Evolutionary conservation across 2,113 vertebrate species (phyloP).

Genomic region (Microtus richardsoni): DNA sequence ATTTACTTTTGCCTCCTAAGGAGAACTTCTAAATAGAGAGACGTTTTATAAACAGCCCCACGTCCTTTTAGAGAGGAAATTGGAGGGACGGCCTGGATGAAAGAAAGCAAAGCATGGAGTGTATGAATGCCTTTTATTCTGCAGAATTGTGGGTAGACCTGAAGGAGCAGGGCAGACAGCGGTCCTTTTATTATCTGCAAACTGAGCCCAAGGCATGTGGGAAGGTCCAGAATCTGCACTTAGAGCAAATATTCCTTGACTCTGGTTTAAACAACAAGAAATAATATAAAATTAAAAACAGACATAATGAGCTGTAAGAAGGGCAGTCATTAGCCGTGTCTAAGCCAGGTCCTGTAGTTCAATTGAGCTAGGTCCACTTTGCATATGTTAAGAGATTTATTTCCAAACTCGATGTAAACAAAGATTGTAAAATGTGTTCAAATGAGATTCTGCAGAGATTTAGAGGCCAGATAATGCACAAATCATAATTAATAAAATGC

Average conservation of each 20-base stretch:
- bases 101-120: not conserved
- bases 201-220: constrained; percentile 44
- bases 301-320: constrained; percentile 21
- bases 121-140: constrained; percentile 45
- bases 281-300: constrained; percentile 44
- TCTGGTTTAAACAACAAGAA: constrained; percentile 40
- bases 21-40: constrained; percentile 65
- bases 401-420: constrained; percentile 29
- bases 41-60: constrained; percentile 66
- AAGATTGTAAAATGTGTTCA: constrained; percentile 39
- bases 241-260: constrained; percentile 56
- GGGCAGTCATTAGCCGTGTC: not conserved
- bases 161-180: constrained; percentile 17
- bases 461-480: not conserved
- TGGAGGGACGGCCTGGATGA: constrained; percentile 47
- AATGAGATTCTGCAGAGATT: not conserved
- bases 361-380: not conserved
- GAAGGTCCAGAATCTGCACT: constrained; percentile 46
- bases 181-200: constrained; percentile 62
- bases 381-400: not conserved
- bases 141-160: constrained; percentile 49
- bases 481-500: constrained; percentile 20
- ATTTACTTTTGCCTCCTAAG: constrained; percentile 51
- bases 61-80: constrained; percentile 62
- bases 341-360: constrained; percentile 10